phyloP scores from a whole-genome alignment of 2,113 vertebrate species.

The Dicrurus megarhynchus region DNA sequence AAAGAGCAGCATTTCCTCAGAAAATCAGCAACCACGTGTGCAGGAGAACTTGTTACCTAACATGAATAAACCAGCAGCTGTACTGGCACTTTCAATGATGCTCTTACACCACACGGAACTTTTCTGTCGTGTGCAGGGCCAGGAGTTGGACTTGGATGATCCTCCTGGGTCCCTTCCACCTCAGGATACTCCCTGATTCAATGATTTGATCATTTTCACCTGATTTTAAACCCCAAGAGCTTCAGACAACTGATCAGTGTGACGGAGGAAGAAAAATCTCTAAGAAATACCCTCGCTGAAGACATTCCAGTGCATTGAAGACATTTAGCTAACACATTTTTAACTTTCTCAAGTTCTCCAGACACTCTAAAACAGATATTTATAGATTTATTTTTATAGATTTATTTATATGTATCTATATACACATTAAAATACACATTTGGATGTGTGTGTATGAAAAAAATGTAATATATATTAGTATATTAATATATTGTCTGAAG shows the following conservation, averaged over 20 bases:
- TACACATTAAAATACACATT: background rate
- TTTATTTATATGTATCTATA: background rate
- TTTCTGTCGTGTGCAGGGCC: background rate
- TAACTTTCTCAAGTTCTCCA: background rate
- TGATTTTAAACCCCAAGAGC: background rate
- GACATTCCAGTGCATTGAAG: background rate
- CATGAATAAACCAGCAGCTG: background rate
- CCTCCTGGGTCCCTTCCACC: too few relatives aligned
- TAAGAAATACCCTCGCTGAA: background rate
- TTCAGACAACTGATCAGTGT: background rate
- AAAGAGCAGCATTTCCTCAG: background rate
- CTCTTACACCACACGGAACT: background rate
- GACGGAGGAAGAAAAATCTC: fast-evolving
- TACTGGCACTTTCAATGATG: fast-evolving
- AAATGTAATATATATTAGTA: background rate
- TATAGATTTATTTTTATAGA: background rate
- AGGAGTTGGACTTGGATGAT: background rate
- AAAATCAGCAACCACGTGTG: background rate
- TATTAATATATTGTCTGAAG: background rate
- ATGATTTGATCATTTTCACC: background rate
- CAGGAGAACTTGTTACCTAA: background rate
- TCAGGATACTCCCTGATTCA: background rate
- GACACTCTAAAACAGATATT: background rate
- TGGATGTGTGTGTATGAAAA: background rate
- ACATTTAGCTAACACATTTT: background rate